Base-by-base conservation (phyloP, 1,140 invertebrate species). In the Amyelois transitella region DNA sequence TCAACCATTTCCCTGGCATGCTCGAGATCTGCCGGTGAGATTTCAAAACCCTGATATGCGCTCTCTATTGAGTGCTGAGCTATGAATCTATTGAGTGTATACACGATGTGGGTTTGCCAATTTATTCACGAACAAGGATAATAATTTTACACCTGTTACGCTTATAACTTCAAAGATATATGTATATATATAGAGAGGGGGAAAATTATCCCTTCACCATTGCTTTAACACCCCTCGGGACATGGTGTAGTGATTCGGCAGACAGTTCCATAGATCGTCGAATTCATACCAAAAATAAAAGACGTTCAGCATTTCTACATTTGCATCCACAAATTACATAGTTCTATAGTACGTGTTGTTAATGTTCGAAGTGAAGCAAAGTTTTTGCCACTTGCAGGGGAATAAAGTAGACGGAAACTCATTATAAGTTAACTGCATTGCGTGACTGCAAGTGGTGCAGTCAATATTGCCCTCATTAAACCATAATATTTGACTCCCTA, bases 1-100 rank as follows among this genome's bases (percentile, higher is more conserved):
- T 97, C 18, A 97, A 97, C 75, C 96, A 97, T 81, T 97, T 96
- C 80, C 96, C 96, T n/a, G 95, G 95, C 20, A 97, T 97, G 95
- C 90, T 93, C 56, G 96, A 97, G 83, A 96, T 97, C 61, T 97
- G 95, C 86, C 91, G 94, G 63, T 89, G 58, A 25, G 12, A 10
- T 2, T 5, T 7, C 14, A 50, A 18, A 38, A 6, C 10, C 28
- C 10, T 32, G 7, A 10, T 32, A 24, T 24, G 4, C 3, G 3
- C 22, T 3, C 22, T 5, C 22, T 8, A 24, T 28, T 6, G 12
- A 28, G 25, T 12, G 25, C 12, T 28, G 12, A 28, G 5, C n/a
- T n/a, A n/a, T n/a, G n/a, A n/a, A n/a, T n/a, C n/a, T n/a, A n/a
- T n/a, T n/a, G n/a, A n/a, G n/a, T n/a, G n/a, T n/a, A n/a, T n/a